These are phyloP conservation scores for Ennomos fuscantarius DNA, from an alignment of 2,888 invertebrate species.

Conservation along the genomic window DNA sequence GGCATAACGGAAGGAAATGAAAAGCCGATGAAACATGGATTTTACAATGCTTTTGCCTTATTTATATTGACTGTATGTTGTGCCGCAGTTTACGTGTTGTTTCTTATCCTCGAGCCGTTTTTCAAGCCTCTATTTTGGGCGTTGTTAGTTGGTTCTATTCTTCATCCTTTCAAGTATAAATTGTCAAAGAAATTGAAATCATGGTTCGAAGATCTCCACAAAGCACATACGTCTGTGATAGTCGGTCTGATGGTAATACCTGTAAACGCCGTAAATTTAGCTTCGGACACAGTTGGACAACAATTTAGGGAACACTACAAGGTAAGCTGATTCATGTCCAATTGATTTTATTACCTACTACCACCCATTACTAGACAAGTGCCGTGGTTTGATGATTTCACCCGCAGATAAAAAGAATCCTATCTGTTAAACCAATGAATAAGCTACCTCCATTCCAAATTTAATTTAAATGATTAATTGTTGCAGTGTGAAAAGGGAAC, in stretches of 20 bases:
- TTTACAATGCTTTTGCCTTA: constrained; percentile 94
- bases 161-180: constrained; percentile 97
- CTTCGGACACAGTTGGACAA: constrained; percentile 90
- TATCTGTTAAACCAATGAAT: no score
- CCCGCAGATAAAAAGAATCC: no score
- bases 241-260: constrained; percentile 87
- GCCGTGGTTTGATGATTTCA: no score
- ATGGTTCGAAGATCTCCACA: constrained; percentile 91
- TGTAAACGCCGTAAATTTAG: constrained; percentile 89
- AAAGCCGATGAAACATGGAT: constrained; percentile 96
- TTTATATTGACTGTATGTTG: constrained; percentile 89
- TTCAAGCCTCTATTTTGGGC: constrained; percentile 98
- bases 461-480: no score
- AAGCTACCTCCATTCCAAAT: no score
- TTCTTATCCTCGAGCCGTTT: constrained; percentile 95
- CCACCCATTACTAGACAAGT: no score
- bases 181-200: constrained; percentile 90
- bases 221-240: constrained; percentile 87
- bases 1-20: constrained; percentile 91
- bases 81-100: constrained; percentile 90
- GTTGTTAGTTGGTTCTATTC: constrained; percentile 96
- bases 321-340: constrained; percentile 51
- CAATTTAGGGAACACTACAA: constrained; percentile 88
- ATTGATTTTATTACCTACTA: no score
- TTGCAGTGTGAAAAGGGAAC: no score